Evolutionary conservation across 2,888 invertebrate genomes (phyloP), one percentile per base, ranked within the genome.

Genomic region (Stratiomys singularior): DNA sequence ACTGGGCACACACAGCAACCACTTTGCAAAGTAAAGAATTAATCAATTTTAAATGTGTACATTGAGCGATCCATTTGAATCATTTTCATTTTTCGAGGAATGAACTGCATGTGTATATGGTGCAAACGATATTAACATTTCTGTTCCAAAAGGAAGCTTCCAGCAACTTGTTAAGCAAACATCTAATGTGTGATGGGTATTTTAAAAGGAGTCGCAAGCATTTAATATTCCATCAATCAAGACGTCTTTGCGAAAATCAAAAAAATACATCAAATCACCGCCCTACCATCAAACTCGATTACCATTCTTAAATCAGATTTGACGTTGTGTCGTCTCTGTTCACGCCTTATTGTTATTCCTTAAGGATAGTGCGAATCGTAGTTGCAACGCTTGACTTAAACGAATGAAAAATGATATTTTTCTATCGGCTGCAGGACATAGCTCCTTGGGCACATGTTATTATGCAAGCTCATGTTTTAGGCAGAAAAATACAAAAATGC

Each of bases 381-480:
- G 58, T 76, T 64, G n/a, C 64, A 46, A 7, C 63, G 63, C 76
- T 47, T 76, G 64, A 69, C 58, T 77, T 77, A 77, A 67, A 67
- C 25, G 67, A 77, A 77, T 77, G 77, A 77, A 77, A 77, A 77
- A 77, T 77, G 77, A 77, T 77, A 13, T 63, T 63, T 27, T 23
- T 25, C 25, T n/a, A 5, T 15, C 44, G 37, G 37, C 37, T 37
- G 25, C 5, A 21, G 30, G 15, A 58, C 15, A 3, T 21, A 18
- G 63, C 27, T 5, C 58, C 47, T 69, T 69, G 25, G 25, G 27
- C 27, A 21, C 28, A 37, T 37, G 28, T 28, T 23, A 77, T 77
- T 77, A 77, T 77, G 67, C 67, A 77, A 58, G 52, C 77, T 67
- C 67, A 77, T 77, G 67, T 67, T 46, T 28, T 47, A 64, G 44